Conservation (phyloP, 1,140 invertebrate genomes). For the Mesaphorura yosii region DNA sequence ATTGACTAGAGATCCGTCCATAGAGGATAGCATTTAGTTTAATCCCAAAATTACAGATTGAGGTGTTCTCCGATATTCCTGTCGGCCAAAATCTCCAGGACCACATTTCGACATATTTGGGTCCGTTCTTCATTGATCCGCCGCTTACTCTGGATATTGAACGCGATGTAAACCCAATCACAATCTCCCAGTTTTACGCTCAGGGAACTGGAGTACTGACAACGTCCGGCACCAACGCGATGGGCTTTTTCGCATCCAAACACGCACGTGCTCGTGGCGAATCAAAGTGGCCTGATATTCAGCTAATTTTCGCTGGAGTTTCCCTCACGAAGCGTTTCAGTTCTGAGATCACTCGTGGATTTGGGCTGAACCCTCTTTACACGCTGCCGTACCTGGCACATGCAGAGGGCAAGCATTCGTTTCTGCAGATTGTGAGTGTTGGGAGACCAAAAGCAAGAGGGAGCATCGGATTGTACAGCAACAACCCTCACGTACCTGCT, state of each 20-base stretch:
- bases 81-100: constrained; percentile 36
- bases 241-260: neutral
- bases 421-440: constrained; percentile 17
- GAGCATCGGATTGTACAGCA: neutral
- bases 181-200: constrained; percentile 9
- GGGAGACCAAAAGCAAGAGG: constrained; percentile 11
- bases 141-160: constrained; percentile 4
- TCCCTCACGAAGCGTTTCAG: neutral
- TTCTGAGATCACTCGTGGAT: neutral
- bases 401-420: constrained; percentile 7
- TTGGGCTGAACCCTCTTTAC: neutral
- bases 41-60: constrained; percentile 18
- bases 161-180: constrained; percentile 4
- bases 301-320: neutral
- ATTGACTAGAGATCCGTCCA: neutral
- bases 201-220: constrained; percentile 16
- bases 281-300: constrained; percentile 9
- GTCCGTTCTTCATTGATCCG: constrained; percentile 20
- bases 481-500: neutral
- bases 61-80: constrained; percentile 19
- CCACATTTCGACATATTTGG: constrained; percentile 31
- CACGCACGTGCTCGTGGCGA: neutral
- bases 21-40: neutral
- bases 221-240: constrained; percentile 3
- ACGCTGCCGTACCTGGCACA: neutral